A percentile compares a stretch with the other conserved stretches of the same genome.
Conservation (phyloP, 2,888 invertebrate species). For the Eilema sororculum region DNA sequence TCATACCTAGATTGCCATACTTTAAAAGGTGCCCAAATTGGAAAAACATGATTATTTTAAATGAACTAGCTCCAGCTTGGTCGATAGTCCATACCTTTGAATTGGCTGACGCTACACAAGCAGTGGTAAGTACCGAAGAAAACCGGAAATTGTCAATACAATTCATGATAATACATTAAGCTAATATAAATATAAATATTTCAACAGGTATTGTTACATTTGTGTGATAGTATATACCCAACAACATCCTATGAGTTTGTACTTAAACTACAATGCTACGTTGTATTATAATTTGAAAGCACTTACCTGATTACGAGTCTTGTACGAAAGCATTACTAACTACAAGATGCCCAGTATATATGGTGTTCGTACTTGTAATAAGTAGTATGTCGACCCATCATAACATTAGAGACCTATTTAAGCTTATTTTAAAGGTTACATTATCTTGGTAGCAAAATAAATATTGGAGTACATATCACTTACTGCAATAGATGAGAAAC, state of each 20-base stretch:
- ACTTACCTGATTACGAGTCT: slow-evolving; percentile 5
- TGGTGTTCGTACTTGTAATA: slow-evolving; percentile 32
- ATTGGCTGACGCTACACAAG: background rate
- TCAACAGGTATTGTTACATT: background rate
- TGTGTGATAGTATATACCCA: slow-evolving; percentile 15
- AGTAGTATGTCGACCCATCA: slow-evolving; percentile 26
- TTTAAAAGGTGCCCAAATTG: too few species aligned
- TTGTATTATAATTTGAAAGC: slow-evolving; percentile 24
- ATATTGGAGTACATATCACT: slow-evolving; percentile 40
- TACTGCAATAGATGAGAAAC: background rate
- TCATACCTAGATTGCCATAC: too few species aligned
- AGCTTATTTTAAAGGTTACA: slow-evolving; percentile 24
- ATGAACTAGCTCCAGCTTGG: too few species aligned
- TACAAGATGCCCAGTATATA: slow-evolving; percentile 17
- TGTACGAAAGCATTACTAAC: slow-evolving; percentile 28
- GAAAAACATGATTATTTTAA: too few species aligned
- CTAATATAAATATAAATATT: background rate
- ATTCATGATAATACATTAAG: background rate
- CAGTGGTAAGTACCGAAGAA: background rate
- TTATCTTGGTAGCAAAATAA: slow-evolving; percentile 52
- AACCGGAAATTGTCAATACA: background rate
- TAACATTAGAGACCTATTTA: slow-evolving; percentile 26
- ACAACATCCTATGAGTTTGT: slow-evolving; percentile 19
- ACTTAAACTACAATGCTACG: slow-evolving; percentile 18
- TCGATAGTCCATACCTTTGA: background rate